phyloP scores from a whole-genome alignment of 1,140 invertebrate species.

The Conus betulinus region DNA sequence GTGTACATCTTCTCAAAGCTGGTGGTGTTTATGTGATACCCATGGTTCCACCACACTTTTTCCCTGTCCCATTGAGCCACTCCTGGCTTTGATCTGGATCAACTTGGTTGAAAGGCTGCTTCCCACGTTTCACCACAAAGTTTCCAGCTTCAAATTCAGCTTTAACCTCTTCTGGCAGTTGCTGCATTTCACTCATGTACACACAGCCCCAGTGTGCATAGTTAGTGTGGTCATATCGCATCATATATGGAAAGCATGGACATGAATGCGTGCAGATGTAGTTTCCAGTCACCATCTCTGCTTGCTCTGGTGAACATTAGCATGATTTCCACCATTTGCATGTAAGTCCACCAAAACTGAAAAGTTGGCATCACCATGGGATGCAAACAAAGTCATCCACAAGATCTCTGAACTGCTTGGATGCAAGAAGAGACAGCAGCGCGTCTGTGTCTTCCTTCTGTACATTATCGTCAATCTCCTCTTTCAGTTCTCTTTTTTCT shows the following conservation, averaged over 20 bases:
- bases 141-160: too few species aligned
- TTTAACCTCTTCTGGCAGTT: background rate
- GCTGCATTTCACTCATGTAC: conserved; percentile 7
- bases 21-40: background rate
- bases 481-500: background rate
- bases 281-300: too few species aligned
- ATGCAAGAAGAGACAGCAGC: background rate
- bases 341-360: background rate
- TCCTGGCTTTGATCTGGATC: conserved; percentile 18
- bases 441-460: background rate
- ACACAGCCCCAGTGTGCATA: background rate
- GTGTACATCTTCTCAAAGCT: background rate
- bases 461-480: background rate
- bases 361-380: conserved; percentile 1
- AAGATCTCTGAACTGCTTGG: background rate
- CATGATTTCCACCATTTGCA: background rate
- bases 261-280: too few species aligned
- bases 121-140: conserved; percentile 23
- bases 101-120: conserved; percentile 18
- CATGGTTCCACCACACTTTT: background rate
- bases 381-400: background rate
- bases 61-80: conserved; percentile 25
- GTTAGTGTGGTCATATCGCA: background rate
- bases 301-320: too few species aligned
- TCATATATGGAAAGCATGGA: too few species aligned